phyloP scores from a whole-genome alignment of 2,113 vertebrate genomes.

The Leptobrachium ailaonicum region DNA sequence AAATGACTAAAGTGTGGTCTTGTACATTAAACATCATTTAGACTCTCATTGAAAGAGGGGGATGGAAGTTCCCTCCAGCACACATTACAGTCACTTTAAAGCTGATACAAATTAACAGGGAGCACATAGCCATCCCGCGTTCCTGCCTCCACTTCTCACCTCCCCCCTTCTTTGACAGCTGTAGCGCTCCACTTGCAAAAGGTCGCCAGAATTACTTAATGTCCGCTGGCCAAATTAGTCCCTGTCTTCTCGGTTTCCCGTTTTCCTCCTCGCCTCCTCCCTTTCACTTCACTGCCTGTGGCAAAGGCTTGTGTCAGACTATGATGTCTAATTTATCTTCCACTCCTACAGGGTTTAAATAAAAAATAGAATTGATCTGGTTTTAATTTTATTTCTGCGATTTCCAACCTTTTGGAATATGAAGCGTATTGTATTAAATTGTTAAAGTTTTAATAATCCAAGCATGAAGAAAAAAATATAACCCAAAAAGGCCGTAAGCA shows the following conservation, averaged over 20 bases:
- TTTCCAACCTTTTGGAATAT: neutral
- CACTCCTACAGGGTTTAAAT: neutral
- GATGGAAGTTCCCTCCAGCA: slow-evolving; percentile 21
- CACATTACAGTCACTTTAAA: slow-evolving; percentile 27
- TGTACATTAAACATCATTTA: slow-evolving; percentile 43
- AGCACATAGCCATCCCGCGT: neutral
- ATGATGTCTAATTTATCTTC: neutral
- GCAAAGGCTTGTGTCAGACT: neutral
- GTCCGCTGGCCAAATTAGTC: slow-evolving; percentile 38
- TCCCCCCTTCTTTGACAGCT: slow-evolving; percentile 27
- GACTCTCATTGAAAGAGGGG: slow-evolving; percentile 18
- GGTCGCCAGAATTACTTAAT: slow-evolving; percentile 38
- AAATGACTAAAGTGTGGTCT: slow-evolving; percentile 15
- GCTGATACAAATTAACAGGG: slow-evolving; percentile 44
- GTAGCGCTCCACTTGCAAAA: slow-evolving; percentile 32
- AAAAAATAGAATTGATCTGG: neutral
- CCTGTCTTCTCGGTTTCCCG: slow-evolving; percentile 4
- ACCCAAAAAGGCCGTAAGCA: no score
- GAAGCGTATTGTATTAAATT: no score
- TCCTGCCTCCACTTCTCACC: neutral
- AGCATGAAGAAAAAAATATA: no score
- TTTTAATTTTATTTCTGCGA: neutral
- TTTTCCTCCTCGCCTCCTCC: neutral
- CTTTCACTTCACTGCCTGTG: slow-evolving; percentile 4
- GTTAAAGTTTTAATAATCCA: no score